phyloP scores from a whole-genome alignment of 2,888 invertebrate genomes.

The Andrena fulva region DNA sequence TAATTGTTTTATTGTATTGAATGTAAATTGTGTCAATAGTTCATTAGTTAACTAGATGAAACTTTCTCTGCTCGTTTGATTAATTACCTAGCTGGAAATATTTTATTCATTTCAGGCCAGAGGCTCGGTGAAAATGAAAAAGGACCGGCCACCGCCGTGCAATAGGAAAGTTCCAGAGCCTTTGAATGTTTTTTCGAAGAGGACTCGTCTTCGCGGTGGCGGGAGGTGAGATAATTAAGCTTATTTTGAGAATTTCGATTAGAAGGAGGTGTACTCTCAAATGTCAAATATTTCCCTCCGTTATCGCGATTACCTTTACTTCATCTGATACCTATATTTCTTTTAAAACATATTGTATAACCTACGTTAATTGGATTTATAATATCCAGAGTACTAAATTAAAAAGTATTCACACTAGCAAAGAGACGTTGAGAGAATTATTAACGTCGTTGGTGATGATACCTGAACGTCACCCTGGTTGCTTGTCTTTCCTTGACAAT shows the following conservation, averaged over 20 bases:
- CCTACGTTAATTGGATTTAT: not conserved
- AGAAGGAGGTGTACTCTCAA: not conserved
- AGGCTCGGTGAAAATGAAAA: constrained; percentile 25
- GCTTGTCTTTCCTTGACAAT: constrained; percentile 4
- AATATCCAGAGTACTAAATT: not conserved
- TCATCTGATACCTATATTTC: not conserved
- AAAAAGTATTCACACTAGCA: constrained; percentile 38
- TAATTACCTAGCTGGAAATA: not conserved
- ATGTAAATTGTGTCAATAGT: not conserved
- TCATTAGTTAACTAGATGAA: not conserved
- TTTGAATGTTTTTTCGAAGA: constrained; percentile 36
- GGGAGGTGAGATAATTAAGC: constrained; percentile 26
- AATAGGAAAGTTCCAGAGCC: constrained; percentile 29
- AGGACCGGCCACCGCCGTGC: constrained; percentile 6
- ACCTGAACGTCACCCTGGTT: constrained; percentile 9
- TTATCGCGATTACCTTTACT: not conserved
- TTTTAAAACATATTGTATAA: not conserved
- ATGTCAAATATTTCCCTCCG: not conserved
- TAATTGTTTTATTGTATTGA: constrained; percentile 1
- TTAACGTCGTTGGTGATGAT: constrained; percentile 55
- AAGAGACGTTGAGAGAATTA: constrained; percentile 56
- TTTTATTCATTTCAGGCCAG: constrained; percentile 25
- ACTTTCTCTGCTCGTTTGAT: not conserved
- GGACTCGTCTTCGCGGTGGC: not conserved
- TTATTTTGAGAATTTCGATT: not conserved